Percentiles rank a stretch among this genome's conserved stretches.
Evolutionary conservation across 2,113 vertebrate genomes (phyloP).

Genomic region (Gymnobelideus leadbeateri): DNA sequence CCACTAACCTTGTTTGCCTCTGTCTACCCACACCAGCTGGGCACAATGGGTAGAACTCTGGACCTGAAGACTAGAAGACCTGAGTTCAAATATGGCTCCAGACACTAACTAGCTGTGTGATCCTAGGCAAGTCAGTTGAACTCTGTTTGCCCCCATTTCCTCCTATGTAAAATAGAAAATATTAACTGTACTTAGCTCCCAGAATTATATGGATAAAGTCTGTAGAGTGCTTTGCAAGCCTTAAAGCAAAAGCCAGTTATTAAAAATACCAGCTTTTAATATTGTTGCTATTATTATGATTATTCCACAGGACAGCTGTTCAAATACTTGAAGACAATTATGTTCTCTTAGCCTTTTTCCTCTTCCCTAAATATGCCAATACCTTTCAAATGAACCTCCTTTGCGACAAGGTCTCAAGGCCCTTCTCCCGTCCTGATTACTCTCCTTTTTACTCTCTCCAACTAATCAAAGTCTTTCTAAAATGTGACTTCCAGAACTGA

Average conservation of each 20-base stretch:
- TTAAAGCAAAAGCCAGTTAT: neutral
- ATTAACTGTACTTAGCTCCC: neutral
- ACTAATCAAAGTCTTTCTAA: neutral
- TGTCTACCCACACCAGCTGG: neutral
- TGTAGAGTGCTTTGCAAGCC: neutral
- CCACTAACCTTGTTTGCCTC: neutral
- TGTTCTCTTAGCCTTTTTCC: neutral
- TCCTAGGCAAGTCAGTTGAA: neutral
- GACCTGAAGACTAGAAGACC: neutral
- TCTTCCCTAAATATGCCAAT: neutral
- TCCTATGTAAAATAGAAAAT: neutral
- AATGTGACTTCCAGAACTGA: neutral
- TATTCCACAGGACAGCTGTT: neutral
- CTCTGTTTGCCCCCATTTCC: neutral
- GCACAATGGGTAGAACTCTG: neutral
- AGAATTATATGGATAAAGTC: neutral
- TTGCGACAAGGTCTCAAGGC: neutral
- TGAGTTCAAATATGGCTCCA: neutral
- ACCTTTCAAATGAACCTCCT: neutral
- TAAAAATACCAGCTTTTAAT: too few relatives aligned
- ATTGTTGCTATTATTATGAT: neutral
- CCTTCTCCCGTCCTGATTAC: neutral
- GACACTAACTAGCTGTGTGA: neutral
- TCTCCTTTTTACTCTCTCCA: neutral
- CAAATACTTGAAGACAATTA: neutral